Evolutionary conservation across 1,140 invertebrate genomes (phyloP), one percentile per base, ranked within the genome.

Genomic region (Drosophila sturtevanti): DNA sequence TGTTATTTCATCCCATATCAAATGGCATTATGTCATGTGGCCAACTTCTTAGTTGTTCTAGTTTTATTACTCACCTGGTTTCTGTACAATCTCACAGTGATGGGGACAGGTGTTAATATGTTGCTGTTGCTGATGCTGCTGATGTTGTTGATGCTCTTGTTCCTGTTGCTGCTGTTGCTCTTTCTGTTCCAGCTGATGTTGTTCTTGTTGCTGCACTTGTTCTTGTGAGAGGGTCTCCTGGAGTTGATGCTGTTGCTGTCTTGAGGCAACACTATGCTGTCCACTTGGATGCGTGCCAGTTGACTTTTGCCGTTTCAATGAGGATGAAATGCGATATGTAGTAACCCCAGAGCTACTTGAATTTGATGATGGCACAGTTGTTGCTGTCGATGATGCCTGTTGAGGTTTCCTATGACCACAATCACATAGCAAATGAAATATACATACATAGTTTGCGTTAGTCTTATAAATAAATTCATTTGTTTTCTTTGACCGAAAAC

Each of bases 291-390:
- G 84, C 60, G 79, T 72, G 63, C 79, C 67, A 10, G 77, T 75
- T 68, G 84, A 89, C 68, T 89, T 89, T 64, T 89, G 84, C 22
- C 84, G 84, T 54, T 80, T 89, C 37, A 89, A 56, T 10, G 84
- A 89, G n/a, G 84, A 52, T 44, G 79, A 61, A 55, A 69, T 70
- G 41, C 84, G 85, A 63, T 89, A 89, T 14, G 77, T 67, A 3
- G 67, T 60, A 64, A 63, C 68, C 11, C 56, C 69, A 54, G 67
- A 60, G 11, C 55, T 51, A 61, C 65, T 71, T 82, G 79, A 58
- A 81, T 69, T 71, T 61, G 82, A 65, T 63, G 82, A 65, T 76
- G 90, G 10, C 91, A 91, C 12, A 67, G 76, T 56, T 76, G 74
- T 79, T 11, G 92, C 10, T 48, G 41, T 18, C 16, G 41, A 21